Percentiles rank a stretch among this genome's conserved stretches.
These are phyloP conservation scores for Lepidurus couesii DNA, from an alignment of 1,140 invertebrate genomes.

Conservation along the genomic window DNA sequence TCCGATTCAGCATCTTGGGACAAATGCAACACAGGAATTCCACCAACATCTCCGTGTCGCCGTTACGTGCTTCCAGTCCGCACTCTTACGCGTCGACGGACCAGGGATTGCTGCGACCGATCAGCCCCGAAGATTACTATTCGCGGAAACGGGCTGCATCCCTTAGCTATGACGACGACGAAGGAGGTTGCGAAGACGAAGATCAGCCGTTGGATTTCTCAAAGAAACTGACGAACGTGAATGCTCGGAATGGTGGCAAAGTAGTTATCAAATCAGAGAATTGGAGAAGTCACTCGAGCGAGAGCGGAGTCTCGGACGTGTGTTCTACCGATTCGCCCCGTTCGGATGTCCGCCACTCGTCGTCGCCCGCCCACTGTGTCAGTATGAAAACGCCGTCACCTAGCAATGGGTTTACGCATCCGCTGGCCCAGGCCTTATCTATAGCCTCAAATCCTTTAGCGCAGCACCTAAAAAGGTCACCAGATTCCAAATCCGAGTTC, in stretches of 20 bases:
- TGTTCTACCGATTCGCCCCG: constrained; percentile 30
- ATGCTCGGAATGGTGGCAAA: neutral
- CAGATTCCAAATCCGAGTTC: constrained; percentile 35
- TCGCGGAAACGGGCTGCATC: neutral
- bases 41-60: neutral
- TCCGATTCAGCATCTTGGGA: constrained; percentile 37
- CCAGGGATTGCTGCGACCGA: neutral
- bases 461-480: constrained; percentile 37
- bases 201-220: constrained; percentile 42
- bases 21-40: constrained; percentile 36
- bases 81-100: neutral
- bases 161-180: constrained; percentile 29
- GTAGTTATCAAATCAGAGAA: neutral
- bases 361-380: neutral
- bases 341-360: constrained; percentile 1
- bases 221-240: constrained; percentile 37
- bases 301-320: constrained; percentile 34
- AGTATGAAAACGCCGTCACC: neutral
- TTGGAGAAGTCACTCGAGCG: constrained; percentile 35
- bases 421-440: neutral
- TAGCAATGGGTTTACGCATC: neutral
- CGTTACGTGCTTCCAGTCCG: neutral
- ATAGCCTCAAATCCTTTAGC: neutral
- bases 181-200: constrained; percentile 26
- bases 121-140: neutral